Conservation (phyloP, 2,113 vertebrate genomes). For the Esox niger region DNA sequence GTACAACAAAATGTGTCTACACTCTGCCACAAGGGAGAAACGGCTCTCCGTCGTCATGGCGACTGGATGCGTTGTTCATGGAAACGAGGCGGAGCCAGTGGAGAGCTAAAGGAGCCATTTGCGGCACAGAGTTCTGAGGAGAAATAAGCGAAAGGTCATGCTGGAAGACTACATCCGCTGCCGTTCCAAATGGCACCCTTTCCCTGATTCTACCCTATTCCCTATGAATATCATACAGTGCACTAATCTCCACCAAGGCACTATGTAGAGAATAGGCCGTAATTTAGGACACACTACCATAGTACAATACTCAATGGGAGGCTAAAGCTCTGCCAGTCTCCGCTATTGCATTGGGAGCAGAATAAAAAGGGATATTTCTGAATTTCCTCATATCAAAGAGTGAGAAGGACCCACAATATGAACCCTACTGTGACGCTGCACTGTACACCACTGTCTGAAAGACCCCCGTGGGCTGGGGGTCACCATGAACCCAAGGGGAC, state of each 20-base stretch:
- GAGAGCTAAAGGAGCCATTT: conserved; percentile 2
- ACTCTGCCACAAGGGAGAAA: conserved; percentile 6
- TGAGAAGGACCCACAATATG: no score
- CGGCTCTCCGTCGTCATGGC: conserved; percentile 57
- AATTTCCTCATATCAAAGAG: background rate
- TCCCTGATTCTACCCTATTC: background rate
- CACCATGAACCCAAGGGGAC: no score
- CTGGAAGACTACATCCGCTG: background rate
- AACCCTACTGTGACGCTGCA: background rate
- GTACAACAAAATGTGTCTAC: conserved; percentile 14
- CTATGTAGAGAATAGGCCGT: background rate
- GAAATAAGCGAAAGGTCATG: conserved; percentile 1
- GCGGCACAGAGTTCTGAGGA: background rate
- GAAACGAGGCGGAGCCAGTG: conserved; percentile 8
- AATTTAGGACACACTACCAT: background rate
- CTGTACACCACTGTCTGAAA: background rate
- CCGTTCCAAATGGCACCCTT: background rate
- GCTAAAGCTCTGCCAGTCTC: background rate
- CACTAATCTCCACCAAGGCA: no score
- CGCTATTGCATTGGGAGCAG: background rate
- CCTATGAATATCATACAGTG: no score
- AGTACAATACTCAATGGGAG: background rate
- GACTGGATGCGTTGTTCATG: conserved; percentile 36
- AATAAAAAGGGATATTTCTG: background rate
- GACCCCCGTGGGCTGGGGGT: background rate